Evolutionary conservation across 2,797 vertebrate species (phyloP).

Genomic region (Gallirallus australis): DNA sequence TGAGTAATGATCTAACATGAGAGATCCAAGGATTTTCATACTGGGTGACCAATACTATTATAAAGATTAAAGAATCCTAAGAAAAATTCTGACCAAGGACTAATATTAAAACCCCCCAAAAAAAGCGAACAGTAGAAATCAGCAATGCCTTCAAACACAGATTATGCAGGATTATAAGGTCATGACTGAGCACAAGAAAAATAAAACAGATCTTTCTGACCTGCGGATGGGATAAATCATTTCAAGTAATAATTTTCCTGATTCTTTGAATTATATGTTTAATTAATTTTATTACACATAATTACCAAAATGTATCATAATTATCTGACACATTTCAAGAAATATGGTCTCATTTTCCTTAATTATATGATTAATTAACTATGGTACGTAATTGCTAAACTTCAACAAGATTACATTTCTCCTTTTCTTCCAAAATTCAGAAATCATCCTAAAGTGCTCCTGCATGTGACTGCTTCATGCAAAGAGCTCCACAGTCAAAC

Average conservation of each 20-base stretch:
- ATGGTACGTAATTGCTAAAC: conserved; percentile 64
- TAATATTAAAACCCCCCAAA: background rate
- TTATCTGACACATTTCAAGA: conserved; percentile 74
- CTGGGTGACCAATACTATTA: conserved; percentile 1
- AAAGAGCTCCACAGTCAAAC: background rate
- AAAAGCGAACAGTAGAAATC: conserved; percentile 31
- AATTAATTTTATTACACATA: conserved; percentile 73
- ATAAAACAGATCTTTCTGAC: conserved; percentile 43
- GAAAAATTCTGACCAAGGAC: conserved; percentile 45
- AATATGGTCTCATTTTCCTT: conserved; percentile 71
- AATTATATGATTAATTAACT: conserved; percentile 75
- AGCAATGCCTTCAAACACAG: conserved; percentile 5
- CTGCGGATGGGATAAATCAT: conserved; percentile 11
- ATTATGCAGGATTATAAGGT: background rate
- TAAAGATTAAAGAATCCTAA: conserved; percentile 50
- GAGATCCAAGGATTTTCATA: conserved; percentile 31
- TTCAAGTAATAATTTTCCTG: conserved; percentile 61
- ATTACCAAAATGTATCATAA: conserved; percentile 75
- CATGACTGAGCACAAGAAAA: conserved; percentile 25
- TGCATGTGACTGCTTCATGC: background rate
- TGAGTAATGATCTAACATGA: conserved; percentile 48
- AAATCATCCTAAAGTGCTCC: conserved; percentile 10
- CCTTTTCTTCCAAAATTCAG: conserved; percentile 40
- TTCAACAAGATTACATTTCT: conserved; percentile 55
- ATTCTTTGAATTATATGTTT: conserved; percentile 71